A percentile compares a stretch with the other conserved stretches of the same genome.
Evolutionary conservation across 2,797 vertebrate genomes (phyloP).

Genomic region (Remorina albescens): DNA sequence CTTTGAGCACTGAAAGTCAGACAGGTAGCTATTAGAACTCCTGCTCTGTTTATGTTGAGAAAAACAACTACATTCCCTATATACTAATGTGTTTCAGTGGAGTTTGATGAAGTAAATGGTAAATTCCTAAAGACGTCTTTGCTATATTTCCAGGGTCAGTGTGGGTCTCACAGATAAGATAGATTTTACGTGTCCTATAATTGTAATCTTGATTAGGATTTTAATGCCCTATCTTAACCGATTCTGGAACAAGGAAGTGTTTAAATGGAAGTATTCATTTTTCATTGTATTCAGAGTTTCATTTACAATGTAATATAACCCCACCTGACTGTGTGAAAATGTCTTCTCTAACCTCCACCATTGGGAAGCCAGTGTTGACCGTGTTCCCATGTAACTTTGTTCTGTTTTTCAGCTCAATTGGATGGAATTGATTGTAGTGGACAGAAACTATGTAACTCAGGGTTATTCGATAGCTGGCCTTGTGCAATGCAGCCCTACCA

Average conservation of each 20-base stretch:
- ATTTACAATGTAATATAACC: constrained; percentile 15
- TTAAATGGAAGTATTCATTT: constrained; percentile 15
- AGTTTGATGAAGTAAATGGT: constrained; percentile 11
- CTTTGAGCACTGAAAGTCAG: constrained; percentile 48
- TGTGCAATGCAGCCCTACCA: constrained; percentile 37
- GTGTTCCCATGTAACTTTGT: constrained; percentile 52
- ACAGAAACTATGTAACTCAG: constrained; percentile 55
- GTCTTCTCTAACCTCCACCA: neutral
- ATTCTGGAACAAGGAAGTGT: constrained; percentile 7
- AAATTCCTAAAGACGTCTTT: constrained; percentile 1
- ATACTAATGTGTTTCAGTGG: constrained; percentile 9
- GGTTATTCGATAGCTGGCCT: constrained; percentile 64
- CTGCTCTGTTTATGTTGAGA: constrained; percentile 34
- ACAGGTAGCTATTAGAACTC: constrained; percentile 17
- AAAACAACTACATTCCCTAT: neutral
- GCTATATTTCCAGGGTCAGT: constrained; percentile 7
- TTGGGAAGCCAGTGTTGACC: constrained; percentile 33
- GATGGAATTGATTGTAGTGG: constrained; percentile 68
- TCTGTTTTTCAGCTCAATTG: constrained; percentile 72
- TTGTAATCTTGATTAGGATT: constrained; percentile 43
- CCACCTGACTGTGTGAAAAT: constrained; percentile 6
- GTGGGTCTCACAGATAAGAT: constrained; percentile 33
- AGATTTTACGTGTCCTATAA: constrained; percentile 21
- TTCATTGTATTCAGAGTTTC: neutral
- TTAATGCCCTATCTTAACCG: constrained; percentile 15